These are phyloP conservation scores for Parasteatoda tepidariorum DNA, from an alignment of 1,140 invertebrate species.

Conservation along the genomic window DNA sequence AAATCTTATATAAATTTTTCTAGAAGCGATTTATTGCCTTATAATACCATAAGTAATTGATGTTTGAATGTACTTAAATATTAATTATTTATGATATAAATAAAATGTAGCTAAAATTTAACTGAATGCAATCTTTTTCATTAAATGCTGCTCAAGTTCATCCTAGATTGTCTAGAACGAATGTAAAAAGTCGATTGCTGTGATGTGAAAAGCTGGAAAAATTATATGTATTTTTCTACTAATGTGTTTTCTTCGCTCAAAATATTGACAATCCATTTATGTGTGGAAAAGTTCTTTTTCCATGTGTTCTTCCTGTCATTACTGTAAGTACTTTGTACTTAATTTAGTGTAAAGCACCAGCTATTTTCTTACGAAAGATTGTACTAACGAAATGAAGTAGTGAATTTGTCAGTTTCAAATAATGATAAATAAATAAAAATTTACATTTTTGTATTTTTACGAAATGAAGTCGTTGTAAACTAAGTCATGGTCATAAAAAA, in stretches of 20 bases:
- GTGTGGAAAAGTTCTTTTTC: neutral
- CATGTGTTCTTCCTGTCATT: conserved; percentile 30
- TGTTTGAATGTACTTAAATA: no score
- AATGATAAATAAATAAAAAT: neutral
- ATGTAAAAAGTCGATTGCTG: no score
- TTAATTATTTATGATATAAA: no score
- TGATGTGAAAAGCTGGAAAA: conserved; percentile 6
- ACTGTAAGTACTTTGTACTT: conserved; percentile 40
- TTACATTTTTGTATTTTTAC: conserved; percentile 3
- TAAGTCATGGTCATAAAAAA: conserved; percentile 32
- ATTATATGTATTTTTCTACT: conserved; percentile 41
- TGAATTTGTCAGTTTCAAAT: neutral
- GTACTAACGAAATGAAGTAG: neutral
- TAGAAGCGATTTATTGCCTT: no score
- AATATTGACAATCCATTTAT: neutral
- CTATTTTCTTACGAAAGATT: conserved; percentile 43
- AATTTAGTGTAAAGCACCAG: conserved; percentile 29
- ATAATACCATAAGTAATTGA: no score
- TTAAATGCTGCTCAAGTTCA: conserved; percentile 38
- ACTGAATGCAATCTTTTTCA: no score
- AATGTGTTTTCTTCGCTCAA: neutral
- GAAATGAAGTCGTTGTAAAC: conserved; percentile 38
- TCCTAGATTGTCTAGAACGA: no score
- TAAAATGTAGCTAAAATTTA: no score
- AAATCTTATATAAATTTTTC: no score